These are phyloP conservation scores for Saxicola maurus DNA, from an alignment of 2,797 vertebrate species.

Conservation along the genomic window DNA sequence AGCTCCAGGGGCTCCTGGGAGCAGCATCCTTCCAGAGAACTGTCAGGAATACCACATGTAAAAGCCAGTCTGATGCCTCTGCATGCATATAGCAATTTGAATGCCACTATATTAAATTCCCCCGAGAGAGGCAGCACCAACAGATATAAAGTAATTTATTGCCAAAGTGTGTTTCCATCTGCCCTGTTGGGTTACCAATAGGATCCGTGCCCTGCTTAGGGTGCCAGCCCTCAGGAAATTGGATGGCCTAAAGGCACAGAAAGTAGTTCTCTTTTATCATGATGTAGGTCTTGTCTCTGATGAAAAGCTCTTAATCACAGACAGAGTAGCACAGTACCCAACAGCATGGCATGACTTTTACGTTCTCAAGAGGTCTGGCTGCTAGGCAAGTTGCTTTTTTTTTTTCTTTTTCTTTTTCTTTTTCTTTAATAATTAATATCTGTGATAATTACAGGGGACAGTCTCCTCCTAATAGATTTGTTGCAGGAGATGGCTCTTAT, in stretches of 20 bases:
- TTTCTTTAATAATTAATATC: constrained; percentile 51
- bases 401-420: background rate
- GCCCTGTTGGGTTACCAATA: constrained; percentile 24
- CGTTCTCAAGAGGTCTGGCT: constrained; percentile 56
- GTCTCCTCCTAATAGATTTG: constrained; percentile 49
- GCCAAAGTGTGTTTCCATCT: constrained; percentile 33
- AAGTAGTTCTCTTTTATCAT: constrained; percentile 19
- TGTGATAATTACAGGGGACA: constrained; percentile 50
- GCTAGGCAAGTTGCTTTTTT: constrained; percentile 2
- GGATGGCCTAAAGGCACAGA: constrained; percentile 55
- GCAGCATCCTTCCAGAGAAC: constrained; percentile 33
- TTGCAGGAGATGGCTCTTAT: constrained; percentile 54
- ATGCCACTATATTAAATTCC: constrained; percentile 62
- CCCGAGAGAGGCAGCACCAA: constrained; percentile 63
- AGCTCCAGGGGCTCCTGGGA: constrained; percentile 24
- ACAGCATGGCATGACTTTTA: constrained; percentile 56
- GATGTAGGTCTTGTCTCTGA: constrained; percentile 20
- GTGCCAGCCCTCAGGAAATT: constrained; percentile 60
- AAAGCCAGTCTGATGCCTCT: constrained; percentile 60
- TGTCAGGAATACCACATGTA: constrained; percentile 55
- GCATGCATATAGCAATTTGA: constrained; percentile 60
- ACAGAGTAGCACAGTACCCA: constrained; percentile 49
- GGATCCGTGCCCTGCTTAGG: constrained; percentile 16
- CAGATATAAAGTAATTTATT: constrained; percentile 39
- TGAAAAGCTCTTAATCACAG: constrained; percentile 55